Base-by-base conservation (phyloP, 2,888 invertebrate genomes). In the Stramonita haemastoma region DNA sequence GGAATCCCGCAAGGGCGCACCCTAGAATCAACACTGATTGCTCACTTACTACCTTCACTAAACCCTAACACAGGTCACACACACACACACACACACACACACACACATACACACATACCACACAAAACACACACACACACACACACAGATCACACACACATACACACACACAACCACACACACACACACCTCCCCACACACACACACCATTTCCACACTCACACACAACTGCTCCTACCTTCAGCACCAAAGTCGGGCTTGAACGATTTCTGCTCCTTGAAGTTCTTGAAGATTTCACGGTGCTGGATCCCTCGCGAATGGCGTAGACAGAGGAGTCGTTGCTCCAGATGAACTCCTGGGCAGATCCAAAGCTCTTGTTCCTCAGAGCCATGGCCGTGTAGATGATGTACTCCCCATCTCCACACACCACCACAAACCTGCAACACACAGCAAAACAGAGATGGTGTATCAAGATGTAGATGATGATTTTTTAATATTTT, bases 321-420 rank as follows among this genome's bases (percentile, higher is more conserved):
- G 97, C 97, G 94, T 97, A 97, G 91, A 99, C 98, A 84, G 98
- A 98, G 66, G 99, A 98, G 96, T 99, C 99, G 83, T 93, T 93
- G 0, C 99, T 98, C 99, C 99, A 99, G 0, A 99, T 99, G 96
- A 99, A 99, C 96, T 99, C 99, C 94, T 99, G 98, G 0, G 99
- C 99, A 22, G 98, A 98, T 0, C 99, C 99, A 95, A 99, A 99
- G 1, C 99, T 99, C 96, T 99, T 99, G 96, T 99, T 99, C 88
- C 99, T 97, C 91, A 99, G 96, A 0, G 99, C 99, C 99, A 99
- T 99, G 0, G 99, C 99, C 0, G 99, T 99, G 96, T 99, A 99
- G 94, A 99, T 99, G 87, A 99, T 99, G 96, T 99, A 99, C 96
- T 99, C 99, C 26, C 99, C 99, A 96, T 99, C 99, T 1, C 99